Conservation (phyloP, 2,797 vertebrate species). For the Oreochromis grahami region DNA sequence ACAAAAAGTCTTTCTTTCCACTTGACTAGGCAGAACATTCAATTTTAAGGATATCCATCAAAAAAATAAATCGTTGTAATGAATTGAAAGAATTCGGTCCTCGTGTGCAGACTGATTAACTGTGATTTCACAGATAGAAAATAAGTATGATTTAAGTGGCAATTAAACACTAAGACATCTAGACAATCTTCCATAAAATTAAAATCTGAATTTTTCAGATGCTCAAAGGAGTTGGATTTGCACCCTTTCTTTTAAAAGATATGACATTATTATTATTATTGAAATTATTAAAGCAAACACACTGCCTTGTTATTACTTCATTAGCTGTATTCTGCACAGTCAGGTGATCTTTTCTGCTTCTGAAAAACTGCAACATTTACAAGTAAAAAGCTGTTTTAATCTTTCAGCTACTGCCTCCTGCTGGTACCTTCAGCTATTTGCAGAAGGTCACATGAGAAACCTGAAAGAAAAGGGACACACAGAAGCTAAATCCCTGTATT, state of each 20-base stretch:
- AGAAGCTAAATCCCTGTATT: neutral
- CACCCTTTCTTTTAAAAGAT: neutral
- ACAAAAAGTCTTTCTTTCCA: neutral
- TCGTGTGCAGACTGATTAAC: neutral
- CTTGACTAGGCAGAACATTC: neutral
- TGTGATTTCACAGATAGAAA: neutral
- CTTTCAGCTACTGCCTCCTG: constrained; percentile 22
- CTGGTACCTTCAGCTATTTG: neutral
- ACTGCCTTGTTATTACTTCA: neutral
- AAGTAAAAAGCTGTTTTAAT: neutral
- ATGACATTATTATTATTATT: neutral
- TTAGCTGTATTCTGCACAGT: neutral
- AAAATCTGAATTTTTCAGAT: neutral
- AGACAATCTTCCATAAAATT: neutral
- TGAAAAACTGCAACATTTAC: neutral
- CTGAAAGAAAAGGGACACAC: neutral
- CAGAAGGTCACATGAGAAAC: neutral
- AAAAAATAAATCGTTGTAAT: neutral
- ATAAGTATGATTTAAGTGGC: neutral
- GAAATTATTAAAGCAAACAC: neutral
- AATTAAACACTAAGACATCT: neutral
- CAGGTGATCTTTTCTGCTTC: neutral
- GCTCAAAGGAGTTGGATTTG: neutral
- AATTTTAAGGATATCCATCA: neutral
- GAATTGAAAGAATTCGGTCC: neutral